Percentiles rank a stretch among this genome's conserved stretches.
Evolutionary conservation across 2,113 vertebrate genomes (phyloP).

Genomic region (Dasyornis broadbenti): DNA sequence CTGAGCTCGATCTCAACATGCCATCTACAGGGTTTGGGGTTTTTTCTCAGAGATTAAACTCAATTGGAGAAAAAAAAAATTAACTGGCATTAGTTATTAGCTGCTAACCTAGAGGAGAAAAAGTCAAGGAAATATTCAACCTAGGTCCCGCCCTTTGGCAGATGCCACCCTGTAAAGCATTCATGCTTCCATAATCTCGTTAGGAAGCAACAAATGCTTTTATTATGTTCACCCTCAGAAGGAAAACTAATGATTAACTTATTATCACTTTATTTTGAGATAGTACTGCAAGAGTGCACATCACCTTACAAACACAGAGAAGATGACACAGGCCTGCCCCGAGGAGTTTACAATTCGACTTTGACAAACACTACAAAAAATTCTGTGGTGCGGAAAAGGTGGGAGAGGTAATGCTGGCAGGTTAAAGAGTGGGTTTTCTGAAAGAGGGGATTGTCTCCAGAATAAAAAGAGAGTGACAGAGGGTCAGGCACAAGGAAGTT

Average conservation of each 20-base stretch:
- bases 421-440: background rate
- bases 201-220: background rate
- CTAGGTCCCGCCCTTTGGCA: background rate
- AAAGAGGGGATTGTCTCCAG: background rate
- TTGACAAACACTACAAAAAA: background rate
- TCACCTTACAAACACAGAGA: slow-evolving; percentile 31
- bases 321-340: background rate
- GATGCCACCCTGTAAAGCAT: background rate
- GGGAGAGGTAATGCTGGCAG: background rate
- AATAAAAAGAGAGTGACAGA: background rate
- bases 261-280: slow-evolving; percentile 47
- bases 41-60: background rate
- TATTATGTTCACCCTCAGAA: background rate
- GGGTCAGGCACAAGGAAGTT: background rate
- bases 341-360: background rate
- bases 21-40: background rate
- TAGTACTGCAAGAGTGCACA: slow-evolving; percentile 18
- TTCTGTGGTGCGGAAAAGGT: background rate
- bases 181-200: background rate
- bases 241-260: slow-evolving; percentile 33
- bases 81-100: background rate
- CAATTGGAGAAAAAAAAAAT: background rate
- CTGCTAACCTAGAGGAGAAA: background rate
- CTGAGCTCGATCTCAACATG: background rate
- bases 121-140: background rate